Conservation (phyloP, 2,888 invertebrate species). For the Phrixothrix hirtus region DNA sequence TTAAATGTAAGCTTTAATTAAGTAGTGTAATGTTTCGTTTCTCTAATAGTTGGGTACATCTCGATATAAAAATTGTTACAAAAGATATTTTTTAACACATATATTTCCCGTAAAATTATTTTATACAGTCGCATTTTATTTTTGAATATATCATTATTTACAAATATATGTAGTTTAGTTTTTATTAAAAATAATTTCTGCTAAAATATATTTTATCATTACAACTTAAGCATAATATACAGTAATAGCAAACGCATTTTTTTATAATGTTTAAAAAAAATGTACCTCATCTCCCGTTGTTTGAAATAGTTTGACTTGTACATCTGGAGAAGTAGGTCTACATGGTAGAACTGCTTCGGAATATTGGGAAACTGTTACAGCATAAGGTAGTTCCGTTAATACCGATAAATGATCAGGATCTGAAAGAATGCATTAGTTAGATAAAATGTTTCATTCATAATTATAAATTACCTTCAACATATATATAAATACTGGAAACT, state of each 20-base stretch:
- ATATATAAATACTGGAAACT: constrained; percentile 59
- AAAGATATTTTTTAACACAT: not conserved
- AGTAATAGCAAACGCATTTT: not conserved
- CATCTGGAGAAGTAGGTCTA: constrained; percentile 64
- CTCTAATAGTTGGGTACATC: too few relatives aligned
- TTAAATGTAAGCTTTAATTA: too few relatives aligned
- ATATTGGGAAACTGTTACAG: constrained; percentile 52
- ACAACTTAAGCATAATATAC: not conserved
- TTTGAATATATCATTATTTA: too few relatives aligned
- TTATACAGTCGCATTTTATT: too few relatives aligned
- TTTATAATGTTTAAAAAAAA: not conserved
- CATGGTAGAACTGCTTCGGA: constrained; percentile 62
- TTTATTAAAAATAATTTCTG: not conserved
- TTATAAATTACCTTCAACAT: constrained; percentile 58
- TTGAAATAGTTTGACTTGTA: constrained; percentile 56
- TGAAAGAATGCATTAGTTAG: constrained; percentile 42
- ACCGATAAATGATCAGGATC: constrained; percentile 58
- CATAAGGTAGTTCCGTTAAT: constrained; percentile 40
- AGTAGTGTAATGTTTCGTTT: too few relatives aligned
- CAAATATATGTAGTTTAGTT: too few relatives aligned
- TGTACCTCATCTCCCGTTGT: constrained; percentile 52
- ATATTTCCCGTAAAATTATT: too few relatives aligned
- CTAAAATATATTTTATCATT: not conserved
- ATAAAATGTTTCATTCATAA: not conserved
- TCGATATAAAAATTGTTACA: not conserved